Evolutionary conservation across 2,113 vertebrate genomes (phyloP), one percentile per base, ranked within the genome.

Genomic region (Nansenia antarctica): DNA sequence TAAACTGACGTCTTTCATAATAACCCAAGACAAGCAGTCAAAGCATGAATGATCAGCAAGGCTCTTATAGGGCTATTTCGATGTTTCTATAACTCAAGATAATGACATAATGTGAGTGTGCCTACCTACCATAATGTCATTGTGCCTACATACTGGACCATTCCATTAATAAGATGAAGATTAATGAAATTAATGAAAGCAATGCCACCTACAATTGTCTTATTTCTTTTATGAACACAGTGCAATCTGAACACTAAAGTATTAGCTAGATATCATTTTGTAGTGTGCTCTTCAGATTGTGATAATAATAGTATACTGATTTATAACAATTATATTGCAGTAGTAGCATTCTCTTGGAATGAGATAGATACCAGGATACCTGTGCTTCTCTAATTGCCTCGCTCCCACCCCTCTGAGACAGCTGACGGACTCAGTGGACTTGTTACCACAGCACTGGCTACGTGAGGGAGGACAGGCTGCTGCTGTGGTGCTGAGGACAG

Each of bases 381-480:
- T 57, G 47, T 35, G 30, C 52, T 64, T 22, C 8, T 20, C 24
- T 62, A 35, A 47, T 34, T 62, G 53, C 49, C 65, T 52, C 4
- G 11, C 60, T 64, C 59, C 58, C 63, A 1, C 5, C 58, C 74
- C 77, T 54, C 55, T 53, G 73, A 75, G n/a, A n/a, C n/a, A n/a
- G 3, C 39, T 30, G 14, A 59, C 3, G 14, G 15, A 3, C 59
- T 62, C 59, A 1, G 6, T 14, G 59, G 59, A 8, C 20, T 24
- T 35, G 85, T 87, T 75, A 85, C 85, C 81, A 83, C 74, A 83
- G n/a, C 81, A 87, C 79, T 79, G 60, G 31, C 65, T 24, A 34
- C 78, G 66, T 53, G 1, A 4, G 67, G 65, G 60, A 73, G 65
- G 69, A 22, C 2, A 18, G 29, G 1, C 11, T 30, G 55, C 5